These are phyloP conservation scores for Syritta pipiens DNA, from an alignment of 2,888 invertebrate species.

Conservation along the genomic window DNA sequence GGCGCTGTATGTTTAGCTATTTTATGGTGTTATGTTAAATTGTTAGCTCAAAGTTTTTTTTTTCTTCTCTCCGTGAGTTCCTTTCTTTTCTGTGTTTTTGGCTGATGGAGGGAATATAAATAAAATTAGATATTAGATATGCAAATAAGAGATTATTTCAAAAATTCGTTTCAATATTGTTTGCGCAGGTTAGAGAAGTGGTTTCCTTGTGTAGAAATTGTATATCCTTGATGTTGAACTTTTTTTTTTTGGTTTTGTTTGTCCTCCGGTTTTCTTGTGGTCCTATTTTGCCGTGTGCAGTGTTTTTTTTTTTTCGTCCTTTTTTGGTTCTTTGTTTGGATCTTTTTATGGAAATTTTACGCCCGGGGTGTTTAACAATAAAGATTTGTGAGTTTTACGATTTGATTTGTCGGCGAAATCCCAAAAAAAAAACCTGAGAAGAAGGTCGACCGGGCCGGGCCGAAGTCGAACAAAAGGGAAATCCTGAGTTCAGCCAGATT, in stretches of 20 bases:
- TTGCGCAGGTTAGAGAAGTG: no score
- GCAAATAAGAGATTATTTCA: slow-evolving; percentile 61
- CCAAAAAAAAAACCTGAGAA: not conserved
- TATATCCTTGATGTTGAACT: not conserved
- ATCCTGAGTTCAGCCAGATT: no score
- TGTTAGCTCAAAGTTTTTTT: slow-evolving; percentile 46
- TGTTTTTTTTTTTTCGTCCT: not conserved
- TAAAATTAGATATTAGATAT: slow-evolving; percentile 61
- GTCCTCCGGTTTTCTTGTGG: slow-evolving; percentile 12
- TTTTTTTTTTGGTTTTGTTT: not conserved
- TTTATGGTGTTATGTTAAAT: slow-evolving; percentile 57
- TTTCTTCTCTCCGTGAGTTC: not conserved
- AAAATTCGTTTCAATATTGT: slow-evolving; percentile 60
- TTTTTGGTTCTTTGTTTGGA: not conserved
- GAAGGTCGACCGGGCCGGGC: not conserved
- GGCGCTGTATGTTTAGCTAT: slow-evolving; percentile 43
- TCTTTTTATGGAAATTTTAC: slow-evolving; percentile 54
- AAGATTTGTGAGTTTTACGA: slow-evolving; percentile 66
- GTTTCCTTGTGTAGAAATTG: not conserved
- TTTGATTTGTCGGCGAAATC: slow-evolving; percentile 50
- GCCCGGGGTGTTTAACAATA: slow-evolving; percentile 61
- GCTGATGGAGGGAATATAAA: slow-evolving; percentile 28
- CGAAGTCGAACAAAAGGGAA: slow-evolving; percentile 10
- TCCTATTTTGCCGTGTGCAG: not conserved
- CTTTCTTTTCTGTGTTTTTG: not conserved